A percentile compares a stretch with the other conserved stretches of the same genome.
phyloP scores from a whole-genome alignment of 2,113 vertebrate species.

The Phalacrocorax pelagicus region DNA sequence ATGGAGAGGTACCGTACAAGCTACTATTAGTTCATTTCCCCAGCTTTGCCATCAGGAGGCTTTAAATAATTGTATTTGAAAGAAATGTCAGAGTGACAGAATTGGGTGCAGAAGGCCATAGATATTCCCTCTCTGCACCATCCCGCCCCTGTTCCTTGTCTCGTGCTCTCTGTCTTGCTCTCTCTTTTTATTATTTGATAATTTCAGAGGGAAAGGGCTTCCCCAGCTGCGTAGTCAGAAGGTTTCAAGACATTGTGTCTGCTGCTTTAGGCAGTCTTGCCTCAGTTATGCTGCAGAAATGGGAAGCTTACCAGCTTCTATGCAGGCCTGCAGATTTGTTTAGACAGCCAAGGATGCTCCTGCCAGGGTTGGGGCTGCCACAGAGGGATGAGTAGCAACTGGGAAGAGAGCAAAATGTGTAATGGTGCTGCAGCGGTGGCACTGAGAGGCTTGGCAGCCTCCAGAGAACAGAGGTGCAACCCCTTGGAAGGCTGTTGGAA shows the following conservation, averaged over 20 bases:
- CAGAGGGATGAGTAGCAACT: background rate
- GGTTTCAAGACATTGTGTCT: background rate
- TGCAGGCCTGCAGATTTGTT: background rate
- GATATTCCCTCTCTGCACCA: background rate
- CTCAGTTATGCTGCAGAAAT: background rate
- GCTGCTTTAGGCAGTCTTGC: background rate
- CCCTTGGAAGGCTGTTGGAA: background rate
- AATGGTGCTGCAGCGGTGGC: background rate
- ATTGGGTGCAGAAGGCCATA: slow-evolving; percentile 27
- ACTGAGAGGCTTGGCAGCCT: background rate
- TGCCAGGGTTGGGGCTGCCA: background rate
- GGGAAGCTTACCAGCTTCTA: background rate
- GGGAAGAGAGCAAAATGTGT: rapidly evolving
- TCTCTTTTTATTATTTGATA: slow-evolving; percentile 16
- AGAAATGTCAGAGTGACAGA: slow-evolving; percentile 58
- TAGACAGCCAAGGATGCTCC: background rate
- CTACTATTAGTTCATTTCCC: slow-evolving; percentile 63
- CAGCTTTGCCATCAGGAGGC: slow-evolving; percentile 51
- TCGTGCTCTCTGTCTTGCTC: background rate
- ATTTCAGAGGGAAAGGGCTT: slow-evolving; percentile 29
- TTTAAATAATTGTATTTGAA: slow-evolving; percentile 67
- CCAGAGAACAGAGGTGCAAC: background rate
- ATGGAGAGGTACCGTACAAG: slow-evolving; percentile 44
- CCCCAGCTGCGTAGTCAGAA: background rate
- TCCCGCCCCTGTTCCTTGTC: background rate